Conservation (phyloP, 2,888 invertebrate genomes). For the Dolomedes plantarius region DNA sequence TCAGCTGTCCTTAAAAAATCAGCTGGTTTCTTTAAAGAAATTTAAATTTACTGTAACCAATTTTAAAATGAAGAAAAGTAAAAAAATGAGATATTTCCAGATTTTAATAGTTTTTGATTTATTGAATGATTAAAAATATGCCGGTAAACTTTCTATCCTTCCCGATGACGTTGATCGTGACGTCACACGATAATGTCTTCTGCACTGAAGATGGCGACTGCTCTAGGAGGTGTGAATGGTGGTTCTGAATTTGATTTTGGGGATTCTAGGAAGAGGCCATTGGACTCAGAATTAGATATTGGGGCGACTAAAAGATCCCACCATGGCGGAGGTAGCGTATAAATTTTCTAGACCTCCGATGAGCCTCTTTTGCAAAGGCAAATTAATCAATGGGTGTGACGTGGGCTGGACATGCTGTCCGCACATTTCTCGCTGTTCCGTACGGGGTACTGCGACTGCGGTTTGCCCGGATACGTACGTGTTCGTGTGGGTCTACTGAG, state of each 20-base stretch:
- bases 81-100: neutral
- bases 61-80: neutral
- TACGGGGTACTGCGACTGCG: conserved; percentile 69
- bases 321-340: conserved; percentile 69
- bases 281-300: conserved; percentile 58
- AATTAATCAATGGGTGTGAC: conserved; percentile 72
- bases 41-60: neutral
- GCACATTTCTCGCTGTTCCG: conserved; percentile 58
- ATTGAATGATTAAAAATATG: neutral
- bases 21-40: neutral
- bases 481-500: conserved; percentile 56
- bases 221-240: conserved; percentile 51
- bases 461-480: conserved; percentile 66
- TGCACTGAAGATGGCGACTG: conserved; percentile 71
- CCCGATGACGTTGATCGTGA: conserved; percentile 20
- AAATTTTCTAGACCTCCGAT: conserved; percentile 62
- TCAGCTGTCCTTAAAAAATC: conserved; percentile 55
- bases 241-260: conserved; percentile 45
- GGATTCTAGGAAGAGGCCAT: conserved; percentile 72
- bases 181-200: conserved; percentile 48
- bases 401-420: conserved; percentile 62
- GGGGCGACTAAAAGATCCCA: conserved; percentile 62
- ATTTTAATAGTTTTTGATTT: neutral
- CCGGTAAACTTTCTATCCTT: neutral
- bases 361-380: conserved; percentile 40